Evolutionary conservation across 2,888 invertebrate genomes (phyloP), one percentile per base, ranked within the genome.

Genomic region (Halictus ligatus): DNA sequence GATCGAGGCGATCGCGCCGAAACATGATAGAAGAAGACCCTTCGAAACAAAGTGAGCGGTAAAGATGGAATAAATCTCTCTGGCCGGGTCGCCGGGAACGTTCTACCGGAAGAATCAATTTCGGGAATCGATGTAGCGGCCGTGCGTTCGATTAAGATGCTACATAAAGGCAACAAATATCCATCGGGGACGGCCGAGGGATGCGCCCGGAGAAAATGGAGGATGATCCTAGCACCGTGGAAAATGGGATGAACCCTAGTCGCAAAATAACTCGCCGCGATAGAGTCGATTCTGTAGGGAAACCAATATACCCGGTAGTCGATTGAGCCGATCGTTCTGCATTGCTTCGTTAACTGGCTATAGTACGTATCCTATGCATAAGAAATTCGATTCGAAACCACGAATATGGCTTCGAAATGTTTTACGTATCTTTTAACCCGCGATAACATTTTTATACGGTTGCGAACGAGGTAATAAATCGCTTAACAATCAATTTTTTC

Each of bases 61-160:
- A 71, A 58, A 12, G 35, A 40, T 48, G 72, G 18, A 25, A 21
- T 60, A 50, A 21, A 50, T 48, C 40, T 48, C 21, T 72, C n/a
- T 1, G 60, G 60, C 15, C 10, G 21, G n/a, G 29, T 35, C 35
- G 18, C 18, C 18, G 35, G 35, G 29, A 25, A 67, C n/a, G 77
- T 67, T 54, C 40, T 40, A n/a, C 40, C 67, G n/a, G 50, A n/a
- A n/a, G 50, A 78, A 78, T 69, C 69, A 40, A 71, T 78, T 78
- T 69, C 35, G 40, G 18, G 18, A 69, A n/a, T 43, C n/a, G 50
- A 54, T 71, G 29, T 15, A 48, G 54, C 50, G 35, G 15, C 35
- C 35, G 43, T 50, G 48, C 50, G 48, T n/a, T 54, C 69, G 69
- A 69, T 78, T 77, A 77, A 67, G 67, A 77, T 13, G 46, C 67